phyloP scores from a whole-genome alignment of 2,113 vertebrate genomes.

The Gadus chalcogrammus region DNA sequence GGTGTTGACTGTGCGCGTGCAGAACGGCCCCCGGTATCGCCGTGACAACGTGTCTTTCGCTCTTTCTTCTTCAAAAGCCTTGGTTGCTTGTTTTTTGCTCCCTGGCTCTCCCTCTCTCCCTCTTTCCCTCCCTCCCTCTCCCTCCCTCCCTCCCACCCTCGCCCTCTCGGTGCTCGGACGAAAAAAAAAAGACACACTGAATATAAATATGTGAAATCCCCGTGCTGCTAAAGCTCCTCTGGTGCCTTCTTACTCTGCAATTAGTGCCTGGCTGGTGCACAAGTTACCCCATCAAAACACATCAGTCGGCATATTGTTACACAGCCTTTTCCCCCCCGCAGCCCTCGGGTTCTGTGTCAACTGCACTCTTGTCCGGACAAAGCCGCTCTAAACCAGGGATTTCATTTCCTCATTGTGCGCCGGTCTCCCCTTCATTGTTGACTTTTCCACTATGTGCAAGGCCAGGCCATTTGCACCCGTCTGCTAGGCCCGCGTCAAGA shows the following conservation, averaged over 20 bases:
- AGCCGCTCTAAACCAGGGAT: slow-evolving; percentile 62
- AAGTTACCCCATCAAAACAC: slow-evolving; percentile 66
- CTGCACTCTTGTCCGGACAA: slow-evolving; percentile 60
- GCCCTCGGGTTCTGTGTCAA: slow-evolving; percentile 56
- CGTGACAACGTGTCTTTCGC: no score
- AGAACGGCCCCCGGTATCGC: slow-evolving; percentile 13
- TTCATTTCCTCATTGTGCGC: slow-evolving; percentile 65
- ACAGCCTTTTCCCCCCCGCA: slow-evolving; percentile 53
- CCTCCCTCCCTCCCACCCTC: background rate
- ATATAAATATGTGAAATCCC: slow-evolving; percentile 26
- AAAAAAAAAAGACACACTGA: no score
- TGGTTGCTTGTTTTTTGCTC: slow-evolving; percentile 3
- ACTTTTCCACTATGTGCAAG: slow-evolving; percentile 70
- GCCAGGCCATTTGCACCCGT: slow-evolving; percentile 63
- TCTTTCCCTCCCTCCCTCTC: slow-evolving; percentile 2
- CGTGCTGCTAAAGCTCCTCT: slow-evolving; percentile 35
- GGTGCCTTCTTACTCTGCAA: slow-evolving; percentile 42
- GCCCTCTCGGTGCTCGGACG: no score
- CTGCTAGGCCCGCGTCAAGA: slow-evolving; percentile 63
- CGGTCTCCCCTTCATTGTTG: slow-evolving; percentile 62
- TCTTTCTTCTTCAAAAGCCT: background rate
- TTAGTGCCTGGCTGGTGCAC: slow-evolving; percentile 65
- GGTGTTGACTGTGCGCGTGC: slow-evolving; percentile 44
- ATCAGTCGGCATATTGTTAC: slow-evolving; percentile 64
- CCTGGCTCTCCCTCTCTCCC: slow-evolving; percentile 8